Percentiles rank a stretch among this genome's conserved stretches.
Conservation (phyloP, 1,140 invertebrate species). For the Phymorhynchus buccinoides region DNA sequence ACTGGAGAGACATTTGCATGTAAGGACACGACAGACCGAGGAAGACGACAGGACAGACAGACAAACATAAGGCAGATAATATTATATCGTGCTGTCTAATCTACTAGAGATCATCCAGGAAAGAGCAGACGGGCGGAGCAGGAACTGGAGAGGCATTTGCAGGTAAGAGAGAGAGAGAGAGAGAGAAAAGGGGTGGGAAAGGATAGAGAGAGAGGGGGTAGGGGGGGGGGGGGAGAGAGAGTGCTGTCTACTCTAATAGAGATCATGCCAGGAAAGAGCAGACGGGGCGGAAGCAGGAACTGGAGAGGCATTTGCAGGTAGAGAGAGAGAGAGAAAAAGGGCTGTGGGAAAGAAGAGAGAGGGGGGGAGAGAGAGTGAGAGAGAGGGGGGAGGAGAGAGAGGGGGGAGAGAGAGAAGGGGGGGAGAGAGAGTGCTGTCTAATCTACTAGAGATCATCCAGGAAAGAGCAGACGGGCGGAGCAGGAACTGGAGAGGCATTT, state of each 20-base stretch:
- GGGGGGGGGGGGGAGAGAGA: background rate
- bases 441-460: slow-evolving; percentile 62
- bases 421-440: background rate
- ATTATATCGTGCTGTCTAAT: too few species aligned
- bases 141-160: too few species aligned
- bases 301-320: background rate
- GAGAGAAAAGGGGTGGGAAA: background rate
- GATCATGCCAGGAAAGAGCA: background rate
- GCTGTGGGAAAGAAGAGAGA: background rate
- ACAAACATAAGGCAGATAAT: too few species aligned
- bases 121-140: too few species aligned
- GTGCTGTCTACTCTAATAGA: too few species aligned
- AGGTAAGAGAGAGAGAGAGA: background rate
- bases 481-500: slow-evolving; percentile 59
- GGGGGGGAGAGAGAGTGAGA: background rate
- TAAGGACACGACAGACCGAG: background rate
- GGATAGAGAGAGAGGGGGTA: background rate
- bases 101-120: too few species aligned
- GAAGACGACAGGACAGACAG: background rate
- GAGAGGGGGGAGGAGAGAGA: background rate
- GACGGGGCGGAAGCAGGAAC: background rate
- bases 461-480: slow-evolving; percentile 65
- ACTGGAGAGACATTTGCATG: too few species aligned
- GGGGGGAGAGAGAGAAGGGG: background rate
- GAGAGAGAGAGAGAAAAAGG: background rate